Evolutionary conservation across 2,797 vertebrate species (phyloP).

Genomic region (Rhinatrema bivittatum): DNA sequence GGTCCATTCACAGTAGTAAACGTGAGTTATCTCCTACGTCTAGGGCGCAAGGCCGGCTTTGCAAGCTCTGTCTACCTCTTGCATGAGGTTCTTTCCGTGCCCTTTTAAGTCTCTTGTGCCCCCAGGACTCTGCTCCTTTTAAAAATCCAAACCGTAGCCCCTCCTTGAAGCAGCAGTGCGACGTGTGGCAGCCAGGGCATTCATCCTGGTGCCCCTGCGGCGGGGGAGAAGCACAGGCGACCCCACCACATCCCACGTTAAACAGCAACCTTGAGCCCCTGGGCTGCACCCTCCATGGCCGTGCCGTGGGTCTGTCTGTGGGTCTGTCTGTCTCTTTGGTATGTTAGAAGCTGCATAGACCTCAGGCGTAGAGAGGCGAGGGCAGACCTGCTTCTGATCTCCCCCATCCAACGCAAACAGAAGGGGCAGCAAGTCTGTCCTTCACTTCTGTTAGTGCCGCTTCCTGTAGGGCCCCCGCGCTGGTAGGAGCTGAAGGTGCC

Average conservation of each 20-base stretch:
- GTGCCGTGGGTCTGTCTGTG: too few species aligned
- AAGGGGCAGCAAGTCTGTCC: too few species aligned
- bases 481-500: accelerated
- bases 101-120: too few species aligned
- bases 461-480: too few species aligned
- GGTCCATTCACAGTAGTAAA: constrained; percentile 41
- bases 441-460: too few species aligned
- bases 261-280: too few species aligned
- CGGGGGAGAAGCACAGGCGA: background rate
- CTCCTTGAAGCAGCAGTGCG: too few species aligned
- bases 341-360: constrained; percentile 78
- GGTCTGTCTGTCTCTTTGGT: constrained; percentile 69
- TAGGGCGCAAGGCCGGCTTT: constrained; percentile 19
- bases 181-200: too few species aligned
- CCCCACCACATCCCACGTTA: background rate
- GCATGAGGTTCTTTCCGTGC: background rate
- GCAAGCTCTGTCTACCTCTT: constrained; percentile 22
- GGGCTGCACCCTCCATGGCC: too few species aligned
- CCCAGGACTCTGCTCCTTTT: too few species aligned
- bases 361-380: constrained; percentile 25
- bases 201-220: background rate
- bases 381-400: background rate
- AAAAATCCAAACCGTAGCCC: too few species aligned
- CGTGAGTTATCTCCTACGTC: constrained; percentile 2
- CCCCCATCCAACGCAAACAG: background rate